Evolutionary conservation across 2,888 invertebrate genomes (phyloP), one percentile per base, ranked within the genome.

Genomic region (Amblyteles armatorius): DNA sequence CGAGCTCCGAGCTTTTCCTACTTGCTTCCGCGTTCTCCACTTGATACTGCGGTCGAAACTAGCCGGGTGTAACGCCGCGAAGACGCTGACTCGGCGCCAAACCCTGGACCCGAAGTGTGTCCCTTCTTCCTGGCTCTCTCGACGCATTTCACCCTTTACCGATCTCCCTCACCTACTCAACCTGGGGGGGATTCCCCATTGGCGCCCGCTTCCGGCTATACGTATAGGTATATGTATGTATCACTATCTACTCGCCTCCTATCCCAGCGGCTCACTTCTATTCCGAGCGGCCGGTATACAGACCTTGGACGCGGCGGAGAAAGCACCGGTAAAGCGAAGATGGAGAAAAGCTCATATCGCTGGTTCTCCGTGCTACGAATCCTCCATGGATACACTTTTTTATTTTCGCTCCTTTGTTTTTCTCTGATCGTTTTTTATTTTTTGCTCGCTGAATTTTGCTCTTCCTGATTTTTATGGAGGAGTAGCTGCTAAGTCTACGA

Each of bases 41-140:
- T 76, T 76, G 79, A 83, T 83, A 79, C 79, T 71, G 83, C 71
- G 79, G 79, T 79, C 71, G 79, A 79, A 83, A 79, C 74, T 76
- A 71, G 57, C 79, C 65, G 57, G 76, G 63, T 83, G 73, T 78
- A 84, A 86, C 72, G 55, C 78, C 83, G 88, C 79, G 84, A 87
- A 89, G 91, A 89, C 85, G 88, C 90, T 88, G 90, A 89, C 88
- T 88, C 87, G 86, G 88, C 90, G 89, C 87, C 85, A 87, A 89
- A 88, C 87, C 85, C 22, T 19, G n/a, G 19, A 67, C 16, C n/a
- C 40, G 40, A 67, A 19, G 40, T 40, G 22, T 74, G 44, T 50
- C 72, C 81, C 86, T 74, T 86, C 85, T 88, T 74, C 83, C 76
- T 65, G 71, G 67, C 52, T 82, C 52, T 76, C 74, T 50, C 44